These are phyloP conservation scores for Priapulus caudatus DNA, from an alignment of 2,888 invertebrate genomes.

Conservation along the genomic window DNA sequence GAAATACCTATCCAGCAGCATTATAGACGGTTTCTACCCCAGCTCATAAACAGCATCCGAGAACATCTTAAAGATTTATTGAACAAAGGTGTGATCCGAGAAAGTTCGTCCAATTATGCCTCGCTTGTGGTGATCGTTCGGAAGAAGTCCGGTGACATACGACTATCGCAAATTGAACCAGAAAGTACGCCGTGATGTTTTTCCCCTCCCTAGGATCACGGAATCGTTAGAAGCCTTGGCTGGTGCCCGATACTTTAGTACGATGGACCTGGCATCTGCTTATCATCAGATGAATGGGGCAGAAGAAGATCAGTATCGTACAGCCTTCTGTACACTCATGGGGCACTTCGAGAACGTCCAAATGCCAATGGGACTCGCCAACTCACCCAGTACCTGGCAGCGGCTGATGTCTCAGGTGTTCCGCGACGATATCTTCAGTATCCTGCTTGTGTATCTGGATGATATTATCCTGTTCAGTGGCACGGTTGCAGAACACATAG, in stretches of 20 bases:
- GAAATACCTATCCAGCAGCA: no score
- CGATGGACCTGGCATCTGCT: conserved; percentile 14
- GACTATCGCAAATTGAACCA: conserved; percentile 18
- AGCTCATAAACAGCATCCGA: no score
- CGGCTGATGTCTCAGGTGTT: no score
- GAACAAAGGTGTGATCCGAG: neutral
- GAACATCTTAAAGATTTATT: no score
- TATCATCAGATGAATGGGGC: conserved; percentile 10
- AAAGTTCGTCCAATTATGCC: conserved; percentile 13
- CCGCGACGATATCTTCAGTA: no score
- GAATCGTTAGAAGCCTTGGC: conserved; percentile 16
- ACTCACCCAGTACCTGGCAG: no score
- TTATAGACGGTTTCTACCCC: no score
- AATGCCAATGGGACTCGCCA: conserved; percentile 13
- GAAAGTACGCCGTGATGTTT: conserved; percentile 16
- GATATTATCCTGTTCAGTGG: no score
- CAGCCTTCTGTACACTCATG: conserved; percentile 10
- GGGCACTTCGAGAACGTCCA: conserved; percentile 10
- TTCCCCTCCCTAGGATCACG: conserved; percentile 17
- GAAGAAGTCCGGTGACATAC: conserved; percentile 15
- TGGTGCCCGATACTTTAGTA: conserved; percentile 12
- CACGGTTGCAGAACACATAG: no score
- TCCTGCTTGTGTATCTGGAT: no score
- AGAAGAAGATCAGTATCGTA: conserved; percentile 10
- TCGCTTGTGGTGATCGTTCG: conserved; percentile 18